These are phyloP conservation scores for Anastatus disparis DNA, from an alignment of 1,140 invertebrate species.

Conservation along the genomic window DNA sequence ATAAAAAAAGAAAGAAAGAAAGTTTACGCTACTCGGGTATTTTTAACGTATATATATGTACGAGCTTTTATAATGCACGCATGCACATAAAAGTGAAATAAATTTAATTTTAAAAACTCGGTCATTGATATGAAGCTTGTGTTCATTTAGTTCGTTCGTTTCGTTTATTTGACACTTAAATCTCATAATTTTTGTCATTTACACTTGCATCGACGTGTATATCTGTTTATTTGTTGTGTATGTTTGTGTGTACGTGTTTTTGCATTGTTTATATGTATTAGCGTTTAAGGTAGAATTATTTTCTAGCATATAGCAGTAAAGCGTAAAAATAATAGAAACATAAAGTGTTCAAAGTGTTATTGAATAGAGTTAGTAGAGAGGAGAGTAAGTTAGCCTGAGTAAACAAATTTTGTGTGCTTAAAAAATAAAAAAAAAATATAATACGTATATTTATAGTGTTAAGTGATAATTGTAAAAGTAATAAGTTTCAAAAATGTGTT, in stretches of 20 bases:
- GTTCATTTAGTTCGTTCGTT: too few relatives aligned
- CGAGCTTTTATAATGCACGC: not conserved
- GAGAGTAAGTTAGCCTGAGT: not conserved
- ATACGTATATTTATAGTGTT: too few relatives aligned
- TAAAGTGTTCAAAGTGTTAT: not conserved
- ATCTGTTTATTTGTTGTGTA: not conserved
- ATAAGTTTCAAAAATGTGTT: too few relatives aligned
- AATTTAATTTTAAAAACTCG: not conserved
- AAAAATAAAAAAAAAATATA: too few relatives aligned
- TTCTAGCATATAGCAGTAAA: not conserved
- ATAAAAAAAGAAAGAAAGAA: not conserved
- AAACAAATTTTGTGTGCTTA: not conserved
- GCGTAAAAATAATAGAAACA: not conserved
- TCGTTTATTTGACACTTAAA: not conserved
- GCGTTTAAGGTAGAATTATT: not conserved
- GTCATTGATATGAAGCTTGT: not conserved
- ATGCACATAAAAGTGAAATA: not conserved
- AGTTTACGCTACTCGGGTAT: not conserved
- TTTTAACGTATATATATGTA: too few relatives aligned
- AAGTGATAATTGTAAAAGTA: too few relatives aligned
- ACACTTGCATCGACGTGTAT: not conserved
- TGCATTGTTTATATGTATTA: not conserved
- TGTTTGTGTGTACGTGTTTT: not conserved
- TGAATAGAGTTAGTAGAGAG: not conserved
- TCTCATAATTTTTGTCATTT: not conserved